Conservation (phyloP, 2,797 vertebrate species). For the Diceros bicornis region DNA sequence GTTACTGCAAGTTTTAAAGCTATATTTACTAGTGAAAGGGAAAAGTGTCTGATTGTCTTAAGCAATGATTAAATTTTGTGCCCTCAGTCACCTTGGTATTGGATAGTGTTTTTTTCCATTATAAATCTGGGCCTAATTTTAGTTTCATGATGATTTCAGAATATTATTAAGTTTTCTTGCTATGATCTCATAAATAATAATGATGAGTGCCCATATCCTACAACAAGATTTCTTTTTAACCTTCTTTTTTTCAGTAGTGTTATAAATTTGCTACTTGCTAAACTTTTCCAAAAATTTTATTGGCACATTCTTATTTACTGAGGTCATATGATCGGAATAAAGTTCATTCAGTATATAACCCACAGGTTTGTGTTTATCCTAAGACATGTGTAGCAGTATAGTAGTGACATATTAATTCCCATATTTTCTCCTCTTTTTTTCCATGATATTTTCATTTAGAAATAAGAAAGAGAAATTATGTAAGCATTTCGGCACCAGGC, state of each 20-base stretch:
- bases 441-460: conserved; percentile 45
- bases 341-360: not conserved
- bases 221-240: not conserved
- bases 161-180: conserved; percentile 64
- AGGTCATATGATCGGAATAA: not conserved
- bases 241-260: not conserved
- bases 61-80: conserved; percentile 64
- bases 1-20: conserved; percentile 62
- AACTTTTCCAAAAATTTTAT: conserved; percentile 40
- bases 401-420: not conserved
- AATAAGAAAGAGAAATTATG: conserved; percentile 31
- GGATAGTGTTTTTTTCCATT: conserved; percentile 23
- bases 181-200: conserved; percentile 67
- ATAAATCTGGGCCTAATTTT: conserved; percentile 69
- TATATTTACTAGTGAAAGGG: conserved; percentile 58
- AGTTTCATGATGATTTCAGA: conserved; percentile 67
- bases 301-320: conserved; percentile 28
- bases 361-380: conserved; percentile 51
- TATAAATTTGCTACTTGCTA: conserved; percentile 56
- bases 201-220: conserved; percentile 1
- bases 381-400: not conserved
- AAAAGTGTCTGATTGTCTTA: not conserved
- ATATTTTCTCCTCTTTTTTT: not conserved
- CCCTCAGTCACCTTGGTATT: conserved; percentile 40
- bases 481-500: not conserved